A percentile compares a stretch with the other conserved stretches of the same genome.
These are phyloP conservation scores for Burhinus oedicnemus DNA, from an alignment of 2,113 vertebrate species.

Conservation along the genomic window DNA sequence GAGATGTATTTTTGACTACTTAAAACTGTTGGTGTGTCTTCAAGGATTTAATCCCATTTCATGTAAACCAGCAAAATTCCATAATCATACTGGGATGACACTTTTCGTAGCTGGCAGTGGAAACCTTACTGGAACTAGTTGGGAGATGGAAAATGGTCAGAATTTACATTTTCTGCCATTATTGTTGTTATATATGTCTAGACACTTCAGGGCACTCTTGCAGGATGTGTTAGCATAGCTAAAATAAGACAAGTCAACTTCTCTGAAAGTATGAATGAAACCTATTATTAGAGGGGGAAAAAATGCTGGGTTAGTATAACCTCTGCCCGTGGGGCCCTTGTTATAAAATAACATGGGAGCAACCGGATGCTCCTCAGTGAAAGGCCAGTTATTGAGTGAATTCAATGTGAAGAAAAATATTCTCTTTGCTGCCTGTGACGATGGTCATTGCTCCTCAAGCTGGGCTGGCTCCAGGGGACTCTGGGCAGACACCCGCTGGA, in stretches of 20 bases:
- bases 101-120: neutral
- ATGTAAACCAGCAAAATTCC: neutral
- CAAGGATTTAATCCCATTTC: neutral
- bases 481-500: neutral
- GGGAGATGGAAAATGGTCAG: neutral
- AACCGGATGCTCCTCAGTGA: neutral
- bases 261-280: constrained; percentile 20
- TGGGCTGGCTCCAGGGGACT: neutral
- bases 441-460: neutral
- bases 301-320: neutral
- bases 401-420: neutral
- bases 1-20: neutral
- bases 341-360: neutral
- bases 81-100: neutral
- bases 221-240: neutral
- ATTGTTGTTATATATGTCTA: neutral
- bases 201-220: neutral
- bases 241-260: neutral
- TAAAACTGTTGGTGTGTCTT: neutral
- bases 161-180: neutral
- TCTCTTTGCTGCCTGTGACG: neutral
- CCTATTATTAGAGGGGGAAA: neutral
- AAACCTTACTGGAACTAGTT: neutral
- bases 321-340: neutral
- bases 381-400: neutral